These are phyloP conservation scores for Tortrix viridana DNA, from an alignment of 2,888 invertebrate genomes.

Conservation along the genomic window DNA sequence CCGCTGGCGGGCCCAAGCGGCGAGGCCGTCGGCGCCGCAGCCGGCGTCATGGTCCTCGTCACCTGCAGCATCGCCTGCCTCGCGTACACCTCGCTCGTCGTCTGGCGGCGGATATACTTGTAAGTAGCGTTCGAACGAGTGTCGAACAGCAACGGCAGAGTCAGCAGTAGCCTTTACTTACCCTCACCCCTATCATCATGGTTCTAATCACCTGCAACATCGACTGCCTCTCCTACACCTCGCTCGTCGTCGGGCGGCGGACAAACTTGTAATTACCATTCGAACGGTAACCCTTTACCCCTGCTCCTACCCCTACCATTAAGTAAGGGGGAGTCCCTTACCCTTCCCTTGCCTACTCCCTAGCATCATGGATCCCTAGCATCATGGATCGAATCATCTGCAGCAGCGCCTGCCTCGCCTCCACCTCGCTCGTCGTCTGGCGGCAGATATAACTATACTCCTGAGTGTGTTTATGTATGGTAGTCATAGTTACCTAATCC, in stretches of 20 bases:
- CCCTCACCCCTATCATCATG: too few species aligned
- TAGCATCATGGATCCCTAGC: too few species aligned
- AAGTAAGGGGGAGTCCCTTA: too few species aligned
- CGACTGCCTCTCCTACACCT: conserved; percentile 70
- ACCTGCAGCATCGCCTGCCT: conserved; percentile 71
- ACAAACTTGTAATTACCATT: conserved; percentile 69
- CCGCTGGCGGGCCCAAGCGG: conserved; percentile 51
- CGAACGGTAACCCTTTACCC: too few species aligned
- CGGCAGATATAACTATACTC: conserved; percentile 75
- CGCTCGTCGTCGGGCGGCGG: conserved; percentile 73
- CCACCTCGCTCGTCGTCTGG: conserved; percentile 73
- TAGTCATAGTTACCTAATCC: too few species aligned
- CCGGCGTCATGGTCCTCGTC: conserved; percentile 74
- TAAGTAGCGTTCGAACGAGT: conserved; percentile 50
- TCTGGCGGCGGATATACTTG: conserved; percentile 77
- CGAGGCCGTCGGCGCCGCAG: conserved; percentile 68
- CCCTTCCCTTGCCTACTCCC: too few species aligned
- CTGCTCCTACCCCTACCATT: too few species aligned
- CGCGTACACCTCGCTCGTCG: conserved; percentile 71
- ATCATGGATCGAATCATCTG: too few species aligned
- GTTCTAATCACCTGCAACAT: conserved; percentile 38
- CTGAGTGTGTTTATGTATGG: too few species aligned
- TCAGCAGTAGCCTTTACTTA: background rate
- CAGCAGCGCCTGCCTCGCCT: conserved; percentile 65
- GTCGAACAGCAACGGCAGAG: background rate